These are phyloP conservation scores for Champsocephalus esox DNA, from an alignment of 2,797 vertebrate species.

Conservation along the genomic window DNA sequence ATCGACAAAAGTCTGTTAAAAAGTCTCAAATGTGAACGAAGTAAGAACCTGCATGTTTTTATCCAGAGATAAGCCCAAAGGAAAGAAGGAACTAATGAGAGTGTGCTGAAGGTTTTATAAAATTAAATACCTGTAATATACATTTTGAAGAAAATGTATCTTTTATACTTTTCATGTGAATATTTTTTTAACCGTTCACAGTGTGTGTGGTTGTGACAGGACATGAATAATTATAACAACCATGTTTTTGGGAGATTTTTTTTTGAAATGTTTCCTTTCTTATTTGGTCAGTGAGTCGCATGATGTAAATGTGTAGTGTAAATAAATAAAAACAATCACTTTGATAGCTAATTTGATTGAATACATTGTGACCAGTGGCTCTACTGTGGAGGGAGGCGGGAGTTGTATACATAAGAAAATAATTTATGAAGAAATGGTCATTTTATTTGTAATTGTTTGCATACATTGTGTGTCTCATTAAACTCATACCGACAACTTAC, in stretches of 20 bases:
- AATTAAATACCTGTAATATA: constrained; percentile 50
- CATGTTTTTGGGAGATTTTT: constrained; percentile 34
- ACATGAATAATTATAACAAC: constrained; percentile 43
- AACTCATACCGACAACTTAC: constrained; percentile 27
- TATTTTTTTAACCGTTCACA: constrained; percentile 43
- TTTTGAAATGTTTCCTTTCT: constrained; percentile 25
- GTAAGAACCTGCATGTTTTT: background rate
- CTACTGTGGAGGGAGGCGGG: constrained; percentile 13
- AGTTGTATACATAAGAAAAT: constrained; percentile 33
- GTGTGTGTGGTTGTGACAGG: constrained; percentile 40
- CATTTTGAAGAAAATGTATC: constrained; percentile 55
- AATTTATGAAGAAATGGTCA: constrained; percentile 62
- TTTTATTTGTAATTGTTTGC: constrained; percentile 60
- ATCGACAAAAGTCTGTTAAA: constrained; percentile 15
- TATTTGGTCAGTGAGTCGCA: constrained; percentile 57
- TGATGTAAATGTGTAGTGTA: constrained; percentile 57
- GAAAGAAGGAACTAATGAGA: constrained; percentile 33
- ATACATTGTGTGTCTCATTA: constrained; percentile 50
- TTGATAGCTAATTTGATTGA: constrained; percentile 67
- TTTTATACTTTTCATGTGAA: constrained; percentile 65
- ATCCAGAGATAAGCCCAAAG: constrained; percentile 8
- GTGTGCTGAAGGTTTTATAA: constrained; percentile 43
- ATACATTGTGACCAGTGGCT: constrained; percentile 45
- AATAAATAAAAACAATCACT: constrained; percentile 61
- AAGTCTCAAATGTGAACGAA: constrained; percentile 8